Conservation (phyloP, 2,113 vertebrate species). For the Peromyscus leucopus region DNA sequence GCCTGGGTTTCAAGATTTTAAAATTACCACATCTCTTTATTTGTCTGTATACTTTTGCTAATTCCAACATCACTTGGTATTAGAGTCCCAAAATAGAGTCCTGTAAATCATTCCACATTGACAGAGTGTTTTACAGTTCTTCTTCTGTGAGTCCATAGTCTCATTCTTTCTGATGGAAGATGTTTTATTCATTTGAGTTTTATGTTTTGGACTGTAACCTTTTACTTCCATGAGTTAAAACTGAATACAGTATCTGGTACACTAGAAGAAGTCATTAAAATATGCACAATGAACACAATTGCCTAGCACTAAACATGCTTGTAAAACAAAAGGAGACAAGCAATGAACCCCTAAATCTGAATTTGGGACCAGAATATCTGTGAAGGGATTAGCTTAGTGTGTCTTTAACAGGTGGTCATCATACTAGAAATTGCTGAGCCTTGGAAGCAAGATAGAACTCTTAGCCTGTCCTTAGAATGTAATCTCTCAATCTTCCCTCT, state of each 20-base stretch:
- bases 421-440: not conserved
- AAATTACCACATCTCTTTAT: not conserved
- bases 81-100: not conserved
- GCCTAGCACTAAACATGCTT: not conserved
- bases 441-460: not conserved
- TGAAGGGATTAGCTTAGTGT: not conserved
- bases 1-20: not conserved
- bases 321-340: not conserved
- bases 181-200: not conserved
- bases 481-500: not conserved
- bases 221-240: not conserved
- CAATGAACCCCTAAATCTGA: not conserved
- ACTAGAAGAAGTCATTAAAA: not conserved
- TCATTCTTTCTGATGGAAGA: not conserved
- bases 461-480: not conserved
- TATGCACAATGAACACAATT: not conserved
- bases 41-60: not conserved
- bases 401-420: not conserved
- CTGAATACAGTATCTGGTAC: not conserved
- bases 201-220: not conserved
- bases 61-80: not conserved
- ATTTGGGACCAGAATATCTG: not conserved
- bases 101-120: not conserved
- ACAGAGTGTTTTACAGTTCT: not conserved
- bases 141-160: not conserved